Evolutionary conservation across 2,113 vertebrate species (phyloP), one percentile per base, ranked within the genome.

Genomic region (Oxyruncus cristatus): DNA sequence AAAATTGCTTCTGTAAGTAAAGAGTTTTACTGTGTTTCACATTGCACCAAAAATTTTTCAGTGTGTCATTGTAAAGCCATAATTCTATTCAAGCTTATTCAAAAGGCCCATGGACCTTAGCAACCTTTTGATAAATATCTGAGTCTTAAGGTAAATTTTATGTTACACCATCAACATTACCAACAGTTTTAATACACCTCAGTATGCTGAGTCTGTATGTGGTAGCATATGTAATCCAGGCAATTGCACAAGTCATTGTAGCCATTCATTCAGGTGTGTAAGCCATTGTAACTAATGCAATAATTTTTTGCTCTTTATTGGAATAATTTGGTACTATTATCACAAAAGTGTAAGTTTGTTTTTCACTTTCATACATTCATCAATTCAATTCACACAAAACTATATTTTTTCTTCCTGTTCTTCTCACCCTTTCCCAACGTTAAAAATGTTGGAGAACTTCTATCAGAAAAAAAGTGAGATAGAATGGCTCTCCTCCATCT

Each of bases 111-210:
- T 68, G 83, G 96, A 88, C 76, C 68, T 87, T 39, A 83, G 61
- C 11, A 94, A 89, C 21, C 61, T 95, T 93, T 89, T 91, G 66
- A 93, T 58, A 89, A 93, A 87, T 92, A 89, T 47, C 50, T 66
- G 44, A 75, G 35, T 77, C 90, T 91, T 80, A 89, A 88, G 52
- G n/a, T 28, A 88, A 96, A 55, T 71, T 90, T 91, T 88, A 86
- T 61, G 35, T 77, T 94, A 72, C 19, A 68, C 41, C n/a, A 63
- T 68, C 59, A 88, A 78, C 63, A 78, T 71, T 91, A 55, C 30
- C 73, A 93, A 41, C 33, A 78, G 49, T 89, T 95, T 81, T 92
- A 78, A 86, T 72, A 77, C 18, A 75, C 32, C 53, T 89, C 73
- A 81, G 56, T 67, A 78, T 81, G 56, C 33, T n/a, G 66, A 93